These are phyloP conservation scores for Meghimatium bilineatum DNA, from an alignment of 2,888 invertebrate species.

Conservation along the genomic window DNA sequence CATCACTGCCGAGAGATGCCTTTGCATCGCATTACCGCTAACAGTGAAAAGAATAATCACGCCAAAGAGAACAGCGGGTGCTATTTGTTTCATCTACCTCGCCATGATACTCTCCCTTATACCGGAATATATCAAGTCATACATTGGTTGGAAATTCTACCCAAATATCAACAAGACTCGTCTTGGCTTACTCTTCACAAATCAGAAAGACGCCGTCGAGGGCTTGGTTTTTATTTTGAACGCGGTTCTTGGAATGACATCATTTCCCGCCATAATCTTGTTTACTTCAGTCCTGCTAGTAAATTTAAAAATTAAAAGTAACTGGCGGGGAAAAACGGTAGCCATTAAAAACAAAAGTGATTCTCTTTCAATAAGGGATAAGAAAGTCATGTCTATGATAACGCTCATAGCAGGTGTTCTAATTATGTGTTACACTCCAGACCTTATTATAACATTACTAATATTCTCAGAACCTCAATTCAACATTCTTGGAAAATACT, in stretches of 20 bases:
- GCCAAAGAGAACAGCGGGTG: background rate
- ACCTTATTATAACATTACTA: background rate
- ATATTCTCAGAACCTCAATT: constrained; percentile 4
- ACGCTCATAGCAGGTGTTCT: background rate
- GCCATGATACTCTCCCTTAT: background rate
- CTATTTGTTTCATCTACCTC: background rate
- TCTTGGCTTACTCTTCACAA: background rate
- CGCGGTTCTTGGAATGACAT: background rate
- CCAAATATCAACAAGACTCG: background rate
- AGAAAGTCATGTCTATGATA: constrained; percentile 6
- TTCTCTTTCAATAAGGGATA: background rate
- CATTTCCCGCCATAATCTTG: background rate
- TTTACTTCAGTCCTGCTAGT: background rate
- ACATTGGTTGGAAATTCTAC: constrained; percentile 26
- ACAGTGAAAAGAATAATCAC: constrained; percentile 16
- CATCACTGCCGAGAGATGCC: constrained; percentile 18
- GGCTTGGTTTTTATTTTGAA: constrained; percentile 5
- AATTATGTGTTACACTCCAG: constrained; percentile 4
- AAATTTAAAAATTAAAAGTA: background rate
- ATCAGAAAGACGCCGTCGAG: background rate
- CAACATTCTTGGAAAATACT: constrained; percentile 14
- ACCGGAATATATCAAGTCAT: background rate
- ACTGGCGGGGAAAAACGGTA: background rate
- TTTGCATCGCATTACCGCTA: constrained; percentile 13
- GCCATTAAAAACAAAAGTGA: background rate